Evolutionary conservation across 1,140 invertebrate species (phyloP).

Genomic region (Potamilus streckersoni): DNA sequence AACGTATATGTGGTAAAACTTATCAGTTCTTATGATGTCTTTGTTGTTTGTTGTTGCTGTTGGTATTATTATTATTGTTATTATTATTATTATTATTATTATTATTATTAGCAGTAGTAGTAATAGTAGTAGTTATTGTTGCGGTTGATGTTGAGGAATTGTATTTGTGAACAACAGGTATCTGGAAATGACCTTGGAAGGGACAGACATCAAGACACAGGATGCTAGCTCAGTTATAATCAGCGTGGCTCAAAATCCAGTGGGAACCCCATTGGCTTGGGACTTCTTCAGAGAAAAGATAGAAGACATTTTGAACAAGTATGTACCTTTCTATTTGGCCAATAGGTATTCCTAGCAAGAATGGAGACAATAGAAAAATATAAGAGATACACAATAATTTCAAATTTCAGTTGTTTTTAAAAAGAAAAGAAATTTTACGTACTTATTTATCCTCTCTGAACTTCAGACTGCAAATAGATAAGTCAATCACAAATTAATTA

Average conservation of each 20-base stretch:
- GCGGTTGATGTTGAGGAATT: too few species aligned
- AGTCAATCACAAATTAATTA: too few species aligned
- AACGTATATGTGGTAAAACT: not conserved
- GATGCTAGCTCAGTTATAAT: constrained; percentile 79
- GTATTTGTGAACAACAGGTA: constrained; percentile 67
- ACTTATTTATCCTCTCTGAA: too few species aligned
- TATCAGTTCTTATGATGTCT: not conserved
- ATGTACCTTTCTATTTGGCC: not conserved
- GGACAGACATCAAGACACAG: constrained; percentile 75
- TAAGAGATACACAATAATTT: too few species aligned
- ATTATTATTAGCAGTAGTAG: too few species aligned
- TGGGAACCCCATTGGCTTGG: constrained; percentile 81
- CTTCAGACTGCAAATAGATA: too few species aligned
- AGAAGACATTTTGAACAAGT: constrained; percentile 62
- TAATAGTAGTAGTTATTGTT: too few species aligned
- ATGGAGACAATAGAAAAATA: too few species aligned
- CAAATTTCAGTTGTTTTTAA: too few species aligned
- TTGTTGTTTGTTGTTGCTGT: too few species aligned
- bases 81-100: constrained; percentile 8
- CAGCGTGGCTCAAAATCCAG: constrained; percentile 77
- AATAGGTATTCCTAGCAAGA: too few species aligned
- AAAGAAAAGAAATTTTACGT: too few species aligned
- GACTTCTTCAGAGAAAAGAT: constrained; percentile 82
- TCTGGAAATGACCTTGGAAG: constrained; percentile 76
- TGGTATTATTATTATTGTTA: not conserved